Evolutionary conservation across 2,888 invertebrate species (phyloP).

Genomic region (Thymelicus acteon): DNA sequence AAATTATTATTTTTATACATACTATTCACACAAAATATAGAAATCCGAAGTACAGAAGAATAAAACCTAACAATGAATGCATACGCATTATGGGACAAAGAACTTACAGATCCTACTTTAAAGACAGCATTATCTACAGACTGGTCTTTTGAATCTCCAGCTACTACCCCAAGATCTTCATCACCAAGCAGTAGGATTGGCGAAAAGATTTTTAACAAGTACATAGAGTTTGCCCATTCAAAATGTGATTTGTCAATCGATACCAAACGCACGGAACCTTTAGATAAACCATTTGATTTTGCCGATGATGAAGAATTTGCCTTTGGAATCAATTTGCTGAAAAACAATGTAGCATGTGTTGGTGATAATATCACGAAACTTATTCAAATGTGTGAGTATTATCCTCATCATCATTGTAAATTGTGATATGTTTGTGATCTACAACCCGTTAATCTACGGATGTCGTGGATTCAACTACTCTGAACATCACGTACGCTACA

Average conservation of each 20-base stretch:
- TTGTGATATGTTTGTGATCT: background rate
- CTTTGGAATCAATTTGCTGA: slow-evolving; percentile 74
- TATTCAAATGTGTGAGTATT: slow-evolving; percentile 70
- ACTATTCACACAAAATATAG: background rate
- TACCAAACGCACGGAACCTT: slow-evolving; percentile 58
- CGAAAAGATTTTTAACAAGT: slow-evolving; percentile 67
- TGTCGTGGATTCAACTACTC: too few relatives aligned
- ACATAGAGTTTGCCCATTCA: slow-evolving; percentile 68
- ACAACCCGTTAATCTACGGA: too few relatives aligned
- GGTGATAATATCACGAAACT: slow-evolving; percentile 74
- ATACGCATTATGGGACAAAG: slow-evolving; percentile 54
- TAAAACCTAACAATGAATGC: slow-evolving; percentile 58
- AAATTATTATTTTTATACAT: background rate
- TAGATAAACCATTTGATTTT: slow-evolving; percentile 73
- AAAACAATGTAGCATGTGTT: slow-evolving; percentile 78
- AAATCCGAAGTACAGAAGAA: slow-evolving; percentile 42
- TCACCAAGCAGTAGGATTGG: slow-evolving; percentile 57
- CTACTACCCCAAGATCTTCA: slow-evolving; percentile 55
- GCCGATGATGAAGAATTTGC: slow-evolving; percentile 77
- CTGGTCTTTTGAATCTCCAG: slow-evolving; percentile 54
- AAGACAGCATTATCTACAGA: slow-evolving; percentile 53
- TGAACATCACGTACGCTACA: too few relatives aligned
- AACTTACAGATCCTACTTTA: slow-evolving; percentile 51
- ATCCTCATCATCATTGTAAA: background rate
- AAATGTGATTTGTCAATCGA: slow-evolving; percentile 62